Evolutionary conservation across 2,113 vertebrate genomes (phyloP), one percentile per base, ranked within the genome.

Genomic region (Heteronetta atricapilla): DNA sequence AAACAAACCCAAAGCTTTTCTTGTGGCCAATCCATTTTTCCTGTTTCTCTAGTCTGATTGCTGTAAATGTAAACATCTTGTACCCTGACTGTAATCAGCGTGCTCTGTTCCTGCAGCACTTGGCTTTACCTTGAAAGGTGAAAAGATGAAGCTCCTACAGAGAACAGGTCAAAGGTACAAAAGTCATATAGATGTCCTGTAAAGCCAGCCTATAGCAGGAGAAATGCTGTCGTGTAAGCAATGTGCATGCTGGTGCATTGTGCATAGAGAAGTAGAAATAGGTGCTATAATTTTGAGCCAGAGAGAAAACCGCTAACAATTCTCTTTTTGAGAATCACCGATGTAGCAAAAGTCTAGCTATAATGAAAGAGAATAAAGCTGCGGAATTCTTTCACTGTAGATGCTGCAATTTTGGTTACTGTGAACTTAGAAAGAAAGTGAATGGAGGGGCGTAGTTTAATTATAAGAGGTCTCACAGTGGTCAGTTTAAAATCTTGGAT

Each of bases 371-470:
- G 82, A 72, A 52, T 68, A 64, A 81, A 83, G n/a, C 53, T 80
- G 74, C 62, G 66, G 82, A 84, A 89, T 84, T 86, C 76, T 78
- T 94, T 74, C 48, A 22, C 31, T 75, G 72, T 9, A 31, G 58
- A 79, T 72, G 23, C 80, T 94, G 80, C 80, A 97, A 93, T 97
- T 97, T 95, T 96, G 94, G 92, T 96, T 88, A 84, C 12, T 3
- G 73, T 0, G 5, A 93, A 81, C 76, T 96, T 91, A 94, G 70
- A 89, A 86, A 77, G 80, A 70, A 92, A 96, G 79, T 75, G 93
- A 86, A 84, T 67, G 66, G 86, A 90, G 86, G 17, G 42, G 56
- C 93, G 72, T 34, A 82, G 82, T 42, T 75, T 95, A 95, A 95
- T 96, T 96, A 93, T 48, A 95, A 88, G 86, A 84, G 38, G 62